Base-by-base conservation (phyloP, 2,113 vertebrate genomes). In the Pelobates fuscus region DNA sequence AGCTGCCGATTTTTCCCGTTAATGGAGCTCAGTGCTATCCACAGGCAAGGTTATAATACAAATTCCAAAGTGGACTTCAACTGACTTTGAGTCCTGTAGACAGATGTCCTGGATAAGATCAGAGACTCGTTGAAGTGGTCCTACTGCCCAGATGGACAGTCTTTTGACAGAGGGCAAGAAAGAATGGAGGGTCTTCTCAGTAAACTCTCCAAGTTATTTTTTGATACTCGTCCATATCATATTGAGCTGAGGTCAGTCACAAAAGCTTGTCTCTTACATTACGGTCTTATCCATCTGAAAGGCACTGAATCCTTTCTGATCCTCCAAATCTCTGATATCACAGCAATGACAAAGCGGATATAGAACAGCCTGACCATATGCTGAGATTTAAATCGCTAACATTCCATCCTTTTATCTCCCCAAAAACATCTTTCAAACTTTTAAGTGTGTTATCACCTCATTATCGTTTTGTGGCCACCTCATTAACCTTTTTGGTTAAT, bases 311-410 rank as follows among this genome's bases (percentile, higher is more conserved):
- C 73, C 65, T 30, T 44, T 67, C 65, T 77, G 73, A 77, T 77
- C 73, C 65, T 44, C 20, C 65, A 77, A 68, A 77, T 77, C 73
- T 68, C 64, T 37, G 55, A 49, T 61, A 68, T 68, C 73, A 61
- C 25, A n/a, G 54, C 72, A 75, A 67, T 29, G 63, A 74, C 62
- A 74, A 57, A 67, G 64, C 32, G 62, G 73, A 77, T 77, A 64
- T 61, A 57, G 4, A 37, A 41, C 27, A 32, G 37, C n/a, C 57
- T 49, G 18, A 26, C 64, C 73, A 68, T 77, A 77, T 77, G 73
- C 44, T 52, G 25, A 68, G n/a, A 68, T 61, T 68, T 61, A 24
- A 67, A 32, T 27, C 26, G 30, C 32, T 23, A 12, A 10, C 46
- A 11, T 2, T 17, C n/a, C 52, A 11, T n/a, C 52, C 18, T 4